phyloP scores from a whole-genome alignment of 2,797 vertebrate species.

The Sebastes iracundus region DNA sequence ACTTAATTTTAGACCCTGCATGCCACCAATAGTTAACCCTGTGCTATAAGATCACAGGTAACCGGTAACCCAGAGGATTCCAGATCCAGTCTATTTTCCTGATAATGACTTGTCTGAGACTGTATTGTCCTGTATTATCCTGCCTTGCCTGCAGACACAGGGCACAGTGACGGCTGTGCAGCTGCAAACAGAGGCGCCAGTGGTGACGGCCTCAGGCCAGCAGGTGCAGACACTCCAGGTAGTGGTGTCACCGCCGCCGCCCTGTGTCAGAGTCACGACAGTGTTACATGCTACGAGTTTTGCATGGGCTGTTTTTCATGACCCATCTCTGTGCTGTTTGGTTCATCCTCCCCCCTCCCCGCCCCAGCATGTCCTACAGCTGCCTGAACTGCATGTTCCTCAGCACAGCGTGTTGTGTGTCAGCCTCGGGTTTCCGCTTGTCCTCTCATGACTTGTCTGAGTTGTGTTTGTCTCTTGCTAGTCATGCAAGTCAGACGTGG shows the following conservation, averaged over 20 bases:
- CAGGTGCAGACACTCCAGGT: constrained; percentile 99
- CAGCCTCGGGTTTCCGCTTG: constrained; percentile 40
- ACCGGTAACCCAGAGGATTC: not conserved
- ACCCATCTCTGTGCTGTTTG: constrained; percentile 60
- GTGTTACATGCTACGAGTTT: constrained; percentile 48
- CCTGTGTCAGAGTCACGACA: constrained; percentile 70
- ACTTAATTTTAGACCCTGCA: no score
- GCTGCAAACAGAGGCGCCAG: constrained; percentile 96
- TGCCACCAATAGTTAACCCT: not conserved
- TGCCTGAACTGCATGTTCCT: constrained; percentile 73
- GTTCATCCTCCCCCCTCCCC: constrained; percentile 32
- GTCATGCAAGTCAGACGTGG: not conserved
- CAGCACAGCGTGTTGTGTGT: constrained; percentile 55
- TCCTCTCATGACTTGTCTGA: constrained; percentile 29
- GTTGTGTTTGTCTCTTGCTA: constrained; percentile 32
- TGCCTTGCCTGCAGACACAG: constrained; percentile 91
- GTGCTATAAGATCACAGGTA: not conserved
- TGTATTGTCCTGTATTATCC: constrained; percentile 71
- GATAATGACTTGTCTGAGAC: constrained; percentile 47
- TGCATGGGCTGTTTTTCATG: constrained; percentile 71
- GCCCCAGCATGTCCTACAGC: constrained; percentile 59
- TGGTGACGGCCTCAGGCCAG: constrained; percentile 97
- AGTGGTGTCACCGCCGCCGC: constrained; percentile 90
- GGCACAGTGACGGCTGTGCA: constrained; percentile 98
- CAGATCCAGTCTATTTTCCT: not conserved